Conservation (phyloP, 2,113 vertebrate species). For the Aphyosemion australe region DNA sequence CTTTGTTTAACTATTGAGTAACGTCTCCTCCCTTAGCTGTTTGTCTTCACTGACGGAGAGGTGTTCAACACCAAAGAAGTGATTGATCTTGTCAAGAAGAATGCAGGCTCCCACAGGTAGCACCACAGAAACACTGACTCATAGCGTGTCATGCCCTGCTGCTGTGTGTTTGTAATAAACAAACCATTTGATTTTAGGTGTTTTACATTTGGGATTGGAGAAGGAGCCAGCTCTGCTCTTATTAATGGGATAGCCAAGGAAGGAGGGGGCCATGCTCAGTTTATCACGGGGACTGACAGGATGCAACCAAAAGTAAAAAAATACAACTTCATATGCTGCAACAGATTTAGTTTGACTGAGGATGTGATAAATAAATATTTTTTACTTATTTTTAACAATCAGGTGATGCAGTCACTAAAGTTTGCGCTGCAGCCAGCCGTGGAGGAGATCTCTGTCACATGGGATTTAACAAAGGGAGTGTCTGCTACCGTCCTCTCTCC, state of each 20-base stretch:
- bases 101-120: constrained; percentile 82
- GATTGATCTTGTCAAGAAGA: constrained; percentile 75
- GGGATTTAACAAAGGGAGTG: constrained; percentile 68
- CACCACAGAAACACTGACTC: not conserved
- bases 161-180: not conserved
- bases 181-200: constrained; percentile 70
- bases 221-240: constrained; percentile 25
- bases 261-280: constrained; percentile 80
- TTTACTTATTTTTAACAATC: not conserved
- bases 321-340: too few species aligned
- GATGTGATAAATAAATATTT: too few species aligned
- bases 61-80: constrained; percentile 81
- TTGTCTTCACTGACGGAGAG: constrained; percentile 90
- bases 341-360: not conserved
- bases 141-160: not conserved
- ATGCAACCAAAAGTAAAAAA: constrained; percentile 85
- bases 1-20: not conserved
- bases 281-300: constrained; percentile 82
- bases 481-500: constrained; percentile 67
- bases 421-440: constrained; percentile 73
- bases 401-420: constrained; percentile 74
- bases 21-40: constrained; percentile 73
- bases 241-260: constrained; percentile 65
- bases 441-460: constrained; percentile 64
- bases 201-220: constrained; percentile 75